Conservation (phyloP, 1,140 invertebrate genomes). For the Lucilia cuprina region DNA sequence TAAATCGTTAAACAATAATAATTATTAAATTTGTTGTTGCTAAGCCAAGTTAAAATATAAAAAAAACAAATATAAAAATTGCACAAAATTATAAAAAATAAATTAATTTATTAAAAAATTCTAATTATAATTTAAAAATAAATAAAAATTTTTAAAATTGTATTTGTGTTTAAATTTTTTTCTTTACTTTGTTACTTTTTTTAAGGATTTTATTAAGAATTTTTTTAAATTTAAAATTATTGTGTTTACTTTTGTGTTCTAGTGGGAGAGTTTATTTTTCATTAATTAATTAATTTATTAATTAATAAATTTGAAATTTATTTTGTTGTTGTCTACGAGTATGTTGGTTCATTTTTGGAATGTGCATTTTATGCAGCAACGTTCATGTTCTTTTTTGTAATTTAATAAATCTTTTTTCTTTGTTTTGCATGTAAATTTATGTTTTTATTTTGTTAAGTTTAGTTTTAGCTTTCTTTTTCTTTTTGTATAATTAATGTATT, state of each 20-base stretch:
- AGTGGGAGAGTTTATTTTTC: not conserved
- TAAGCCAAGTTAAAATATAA: not conserved
- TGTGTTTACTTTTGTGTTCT: not conserved
- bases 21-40: not conserved
- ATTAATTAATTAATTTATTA: too few species aligned
- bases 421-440: not conserved
- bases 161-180: slow-evolving; percentile 9
- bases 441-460: not conserved
- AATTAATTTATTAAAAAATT: not conserved
- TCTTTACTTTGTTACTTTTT: not conserved
- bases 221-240: not conserved
- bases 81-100: not conserved
- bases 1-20: not conserved
- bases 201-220: not conserved
- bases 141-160: slow-evolving; percentile 10
- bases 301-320: too few species aligned
- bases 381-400: not conserved
- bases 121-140: not conserved
- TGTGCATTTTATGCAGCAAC: slow-evolving; percentile 21
- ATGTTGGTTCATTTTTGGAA: slow-evolving; percentile 19
- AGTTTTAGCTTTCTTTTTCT: not conserved
- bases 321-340: too few species aligned
- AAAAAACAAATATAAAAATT: not conserved
- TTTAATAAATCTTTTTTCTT: not conserved
- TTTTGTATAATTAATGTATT: slow-evolving; percentile 10